These are phyloP conservation scores for Aleiodes testaceus DNA, from an alignment of 2,888 invertebrate genomes.

Conservation along the genomic window DNA sequence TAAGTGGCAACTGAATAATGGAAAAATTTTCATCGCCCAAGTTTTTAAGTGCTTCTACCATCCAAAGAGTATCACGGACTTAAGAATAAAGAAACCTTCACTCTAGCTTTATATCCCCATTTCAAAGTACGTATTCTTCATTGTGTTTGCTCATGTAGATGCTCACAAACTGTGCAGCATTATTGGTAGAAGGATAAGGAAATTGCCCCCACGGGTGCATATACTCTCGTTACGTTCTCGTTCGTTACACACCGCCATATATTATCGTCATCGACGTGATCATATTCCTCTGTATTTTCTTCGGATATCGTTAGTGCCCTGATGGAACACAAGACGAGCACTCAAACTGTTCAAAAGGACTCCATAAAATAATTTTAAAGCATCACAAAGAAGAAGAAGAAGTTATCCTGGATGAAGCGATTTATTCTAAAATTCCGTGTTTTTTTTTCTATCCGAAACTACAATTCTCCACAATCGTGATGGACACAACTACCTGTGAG, in stretches of 20 bases:
- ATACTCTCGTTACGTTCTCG: constrained; percentile 22
- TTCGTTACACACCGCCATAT: constrained; percentile 23
- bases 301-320: background rate
- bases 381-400: too few relatives aligned
- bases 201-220: constrained; percentile 2
- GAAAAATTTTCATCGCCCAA: constrained; percentile 10
- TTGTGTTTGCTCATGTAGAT: background rate
- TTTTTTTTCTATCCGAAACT: background rate
- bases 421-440: too few relatives aligned
- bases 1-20: constrained; percentile 4
- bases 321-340: too few relatives aligned
- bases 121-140: background rate
- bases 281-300: constrained; percentile 1
- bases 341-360: too few relatives aligned
- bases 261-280: constrained; percentile 29
- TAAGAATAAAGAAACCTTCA: background rate
- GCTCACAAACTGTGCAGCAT: background rate
- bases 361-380: too few relatives aligned
- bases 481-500: constrained; percentile 11
- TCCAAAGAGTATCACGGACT: background rate
- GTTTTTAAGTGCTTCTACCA: background rate
- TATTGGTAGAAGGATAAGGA: constrained; percentile 4
- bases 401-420: too few relatives aligned
- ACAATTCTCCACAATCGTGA: background rate
- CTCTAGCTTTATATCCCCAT: constrained; percentile 21